Percentiles rank a stretch among this genome's conserved stretches.
These are phyloP conservation scores for Darevskia nairensis DNA, from an alignment of 2,797 vertebrate species.

Conservation along the genomic window DNA sequence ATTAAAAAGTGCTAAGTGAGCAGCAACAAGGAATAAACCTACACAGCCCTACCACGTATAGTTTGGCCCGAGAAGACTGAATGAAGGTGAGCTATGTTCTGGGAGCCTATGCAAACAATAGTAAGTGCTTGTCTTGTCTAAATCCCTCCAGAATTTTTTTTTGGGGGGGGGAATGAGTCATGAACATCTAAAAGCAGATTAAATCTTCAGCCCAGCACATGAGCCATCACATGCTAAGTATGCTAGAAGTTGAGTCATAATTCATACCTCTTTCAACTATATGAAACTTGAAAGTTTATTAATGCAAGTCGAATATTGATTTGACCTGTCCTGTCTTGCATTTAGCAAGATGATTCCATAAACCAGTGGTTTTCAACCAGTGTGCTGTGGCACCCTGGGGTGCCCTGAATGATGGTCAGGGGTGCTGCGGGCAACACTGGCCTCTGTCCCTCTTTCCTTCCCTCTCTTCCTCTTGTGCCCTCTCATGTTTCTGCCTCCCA, in stretches of 20 bases:
- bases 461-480: too few species aligned
- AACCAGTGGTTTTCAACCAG: neutral
- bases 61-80: neutral
- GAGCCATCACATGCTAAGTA: constrained; percentile 18
- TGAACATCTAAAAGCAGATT: neutral
- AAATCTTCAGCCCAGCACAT: neutral
- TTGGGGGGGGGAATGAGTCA: neutral
- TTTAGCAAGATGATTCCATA: neutral
- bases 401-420: too few species aligned
- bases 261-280: neutral
- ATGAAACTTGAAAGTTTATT: constrained; percentile 15
- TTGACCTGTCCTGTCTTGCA: neutral
- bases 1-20: too few species aligned
- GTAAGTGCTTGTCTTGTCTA: neutral
- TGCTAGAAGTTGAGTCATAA: neutral
- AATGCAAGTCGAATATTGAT: neutral
- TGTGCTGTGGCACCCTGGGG: too few species aligned
- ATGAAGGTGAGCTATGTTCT: neutral
- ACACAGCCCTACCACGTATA: too few species aligned
- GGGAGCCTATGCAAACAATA: neutral
- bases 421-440: too few species aligned
- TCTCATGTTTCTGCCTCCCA: too few species aligned
- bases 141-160: neutral
- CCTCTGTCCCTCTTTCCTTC: too few species aligned
- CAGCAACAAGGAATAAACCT: too few species aligned